Percentiles rank a stretch among this genome's conserved stretches.
These are phyloP conservation scores for Pteropus rufus DNA, from an alignment of 2,797 vertebrate genomes.

Conservation along the genomic window DNA sequence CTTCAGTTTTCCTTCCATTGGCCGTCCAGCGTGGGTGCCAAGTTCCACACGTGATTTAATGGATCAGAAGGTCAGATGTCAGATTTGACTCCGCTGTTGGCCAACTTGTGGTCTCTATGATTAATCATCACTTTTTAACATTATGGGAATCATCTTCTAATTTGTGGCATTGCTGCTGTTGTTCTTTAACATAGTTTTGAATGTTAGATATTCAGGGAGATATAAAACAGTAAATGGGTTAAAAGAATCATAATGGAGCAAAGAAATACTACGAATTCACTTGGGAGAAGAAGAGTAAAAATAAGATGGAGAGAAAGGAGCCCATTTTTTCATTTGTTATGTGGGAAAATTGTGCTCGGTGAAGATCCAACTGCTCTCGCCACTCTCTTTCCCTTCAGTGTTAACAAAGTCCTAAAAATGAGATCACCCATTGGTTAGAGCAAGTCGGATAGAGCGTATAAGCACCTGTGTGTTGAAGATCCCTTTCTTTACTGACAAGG, in stretches of 20 bases:
- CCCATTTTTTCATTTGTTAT: not conserved
- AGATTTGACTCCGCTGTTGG: not conserved
- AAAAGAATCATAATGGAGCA: not conserved
- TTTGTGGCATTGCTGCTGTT: not conserved
- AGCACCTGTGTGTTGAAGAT: not conserved
- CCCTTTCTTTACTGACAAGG: not conserved
- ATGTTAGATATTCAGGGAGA: not conserved
- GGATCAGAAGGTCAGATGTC: conserved; percentile 66
- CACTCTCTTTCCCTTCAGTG: not conserved
- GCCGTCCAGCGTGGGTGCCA: conserved; percentile 32
- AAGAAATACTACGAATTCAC: not conserved
- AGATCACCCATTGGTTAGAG: not conserved
- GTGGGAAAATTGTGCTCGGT: not conserved
- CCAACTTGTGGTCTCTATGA: not conserved
- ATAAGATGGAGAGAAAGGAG: not conserved
- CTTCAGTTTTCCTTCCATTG: not conserved
- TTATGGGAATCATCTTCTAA: not conserved
- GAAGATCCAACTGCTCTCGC: not conserved
- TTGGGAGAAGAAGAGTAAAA: not conserved
- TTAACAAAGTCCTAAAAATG: not conserved
- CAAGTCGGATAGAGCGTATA: rapidly evolving
- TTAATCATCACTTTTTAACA: not conserved
- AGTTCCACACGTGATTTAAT: conserved; percentile 56
- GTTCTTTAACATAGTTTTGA: not conserved
- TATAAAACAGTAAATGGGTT: not conserved